Conservation (phyloP, 1,140 invertebrate species). For the Macrobrachium rosenbergii region DNA sequence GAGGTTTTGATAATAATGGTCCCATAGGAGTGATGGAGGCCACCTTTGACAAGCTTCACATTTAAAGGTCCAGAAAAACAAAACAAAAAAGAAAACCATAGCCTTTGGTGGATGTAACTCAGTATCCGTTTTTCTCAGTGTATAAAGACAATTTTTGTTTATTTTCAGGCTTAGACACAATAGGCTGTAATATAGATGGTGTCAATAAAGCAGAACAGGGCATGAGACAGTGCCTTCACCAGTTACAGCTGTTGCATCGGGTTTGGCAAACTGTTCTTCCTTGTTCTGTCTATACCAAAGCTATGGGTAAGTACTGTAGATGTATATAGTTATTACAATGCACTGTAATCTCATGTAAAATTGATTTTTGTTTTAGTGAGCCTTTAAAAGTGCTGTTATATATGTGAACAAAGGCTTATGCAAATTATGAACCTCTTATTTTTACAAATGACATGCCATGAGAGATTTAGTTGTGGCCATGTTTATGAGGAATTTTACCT, state of each 20-base stretch:
- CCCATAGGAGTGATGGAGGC: too few species aligned
- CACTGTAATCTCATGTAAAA: background rate
- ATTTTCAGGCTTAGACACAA: conserved; percentile 30
- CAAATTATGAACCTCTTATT: too few species aligned
- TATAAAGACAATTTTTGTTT: background rate
- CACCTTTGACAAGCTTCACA: too few species aligned
- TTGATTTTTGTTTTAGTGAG: background rate
- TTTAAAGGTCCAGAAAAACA: too few species aligned
- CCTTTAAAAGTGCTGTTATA: background rate
- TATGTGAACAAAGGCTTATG: too few species aligned
- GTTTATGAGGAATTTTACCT: too few species aligned
- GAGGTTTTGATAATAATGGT: too few species aligned
- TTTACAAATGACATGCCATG: too few species aligned
- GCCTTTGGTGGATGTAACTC: background rate
- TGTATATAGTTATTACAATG: background rate
- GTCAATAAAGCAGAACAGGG: conserved; percentile 76
- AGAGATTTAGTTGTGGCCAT: too few species aligned
- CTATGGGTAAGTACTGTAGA: conserved; percentile 70
- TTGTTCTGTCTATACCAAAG: conserved; percentile 77
- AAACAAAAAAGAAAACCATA: too few species aligned
- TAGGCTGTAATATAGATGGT: conserved; percentile 43
- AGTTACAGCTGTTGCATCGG: conserved; percentile 86
- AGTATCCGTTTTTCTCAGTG: background rate
- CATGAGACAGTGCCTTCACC: conserved; percentile 84
- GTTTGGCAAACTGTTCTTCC: conserved; percentile 87